These are phyloP conservation scores for Mus spicilegus DNA, from an alignment of 2,113 vertebrate genomes.

Conservation along the genomic window DNA sequence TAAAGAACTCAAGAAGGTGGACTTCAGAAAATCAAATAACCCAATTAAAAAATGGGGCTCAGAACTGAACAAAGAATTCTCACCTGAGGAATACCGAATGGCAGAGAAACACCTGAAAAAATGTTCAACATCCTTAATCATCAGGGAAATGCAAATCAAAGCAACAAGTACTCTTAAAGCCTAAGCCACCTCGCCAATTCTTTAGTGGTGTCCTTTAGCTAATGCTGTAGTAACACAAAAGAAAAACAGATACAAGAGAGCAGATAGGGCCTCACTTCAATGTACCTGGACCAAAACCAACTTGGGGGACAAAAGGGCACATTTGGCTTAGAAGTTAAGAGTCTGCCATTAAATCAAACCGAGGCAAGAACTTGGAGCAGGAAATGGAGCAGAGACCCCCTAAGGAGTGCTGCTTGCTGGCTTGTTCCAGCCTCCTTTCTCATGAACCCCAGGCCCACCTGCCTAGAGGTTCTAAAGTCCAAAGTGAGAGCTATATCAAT, in stretches of 20 bases:
- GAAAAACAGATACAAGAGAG: fast-evolving
- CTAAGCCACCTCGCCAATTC: not conserved
- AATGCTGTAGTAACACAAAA: not conserved
- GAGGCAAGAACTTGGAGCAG: not conserved
- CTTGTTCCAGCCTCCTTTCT: not conserved
- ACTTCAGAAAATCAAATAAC: too few relatives aligned
- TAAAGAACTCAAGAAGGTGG: too few relatives aligned
- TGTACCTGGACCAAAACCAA: not conserved
- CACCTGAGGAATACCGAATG: too few relatives aligned
- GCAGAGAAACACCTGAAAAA: too few relatives aligned
- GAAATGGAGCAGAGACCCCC: not conserved
- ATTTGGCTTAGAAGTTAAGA: not conserved
- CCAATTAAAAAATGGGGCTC: too few relatives aligned
- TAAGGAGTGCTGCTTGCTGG: not conserved
- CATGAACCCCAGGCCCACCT: not conserved
- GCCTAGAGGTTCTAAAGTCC: not conserved
- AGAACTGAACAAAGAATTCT: too few relatives aligned
- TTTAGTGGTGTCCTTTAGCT: not conserved
- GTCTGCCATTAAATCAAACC: not conserved
- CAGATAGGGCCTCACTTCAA: not conserved
- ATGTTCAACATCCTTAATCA: too few relatives aligned
- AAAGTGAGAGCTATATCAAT: not conserved
- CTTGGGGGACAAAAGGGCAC: not conserved
- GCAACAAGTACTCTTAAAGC: not conserved
- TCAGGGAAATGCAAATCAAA: too few relatives aligned